Conservation (phyloP, 2,797 vertebrate genomes). For the Syngnathus acus region DNA sequence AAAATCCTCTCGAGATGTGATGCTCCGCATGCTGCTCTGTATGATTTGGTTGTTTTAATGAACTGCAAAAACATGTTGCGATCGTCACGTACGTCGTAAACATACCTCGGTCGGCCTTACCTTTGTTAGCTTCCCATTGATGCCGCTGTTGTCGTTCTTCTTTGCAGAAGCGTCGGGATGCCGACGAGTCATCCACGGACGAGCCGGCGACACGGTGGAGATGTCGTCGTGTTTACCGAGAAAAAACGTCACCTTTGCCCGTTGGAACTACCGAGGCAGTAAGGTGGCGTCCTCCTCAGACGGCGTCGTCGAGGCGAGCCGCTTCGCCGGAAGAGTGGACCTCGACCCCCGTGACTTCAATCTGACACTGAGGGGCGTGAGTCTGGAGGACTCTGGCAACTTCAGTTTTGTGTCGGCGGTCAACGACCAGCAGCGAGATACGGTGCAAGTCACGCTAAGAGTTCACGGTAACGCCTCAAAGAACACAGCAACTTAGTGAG, state of each 20-base stretch:
- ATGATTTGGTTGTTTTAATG: no score
- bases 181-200: neutral
- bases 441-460: neutral
- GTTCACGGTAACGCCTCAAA: slow-evolving; percentile 1
- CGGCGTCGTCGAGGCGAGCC: accelerated
- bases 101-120: no score
- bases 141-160: neutral
- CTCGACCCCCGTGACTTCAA: neutral
- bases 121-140: no score
- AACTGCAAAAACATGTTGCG: no score
- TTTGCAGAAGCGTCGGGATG: neutral
- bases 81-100: no score
- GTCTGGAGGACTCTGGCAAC: neutral
- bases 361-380: neutral
- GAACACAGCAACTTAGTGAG: neutral
- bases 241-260: neutral
- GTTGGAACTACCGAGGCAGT: neutral
- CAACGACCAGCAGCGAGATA: neutral
- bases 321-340: neutral
- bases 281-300: neutral
- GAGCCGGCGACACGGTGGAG: neutral
- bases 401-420: slow-evolving; percentile 1
- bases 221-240: neutral
- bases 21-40: no score
- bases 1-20: no score